A percentile compares a stretch with the other conserved stretches of the same genome.
These are phyloP conservation scores for Callopanchax toddi DNA, from an alignment of 2,113 vertebrate genomes.

Conservation along the genomic window DNA sequence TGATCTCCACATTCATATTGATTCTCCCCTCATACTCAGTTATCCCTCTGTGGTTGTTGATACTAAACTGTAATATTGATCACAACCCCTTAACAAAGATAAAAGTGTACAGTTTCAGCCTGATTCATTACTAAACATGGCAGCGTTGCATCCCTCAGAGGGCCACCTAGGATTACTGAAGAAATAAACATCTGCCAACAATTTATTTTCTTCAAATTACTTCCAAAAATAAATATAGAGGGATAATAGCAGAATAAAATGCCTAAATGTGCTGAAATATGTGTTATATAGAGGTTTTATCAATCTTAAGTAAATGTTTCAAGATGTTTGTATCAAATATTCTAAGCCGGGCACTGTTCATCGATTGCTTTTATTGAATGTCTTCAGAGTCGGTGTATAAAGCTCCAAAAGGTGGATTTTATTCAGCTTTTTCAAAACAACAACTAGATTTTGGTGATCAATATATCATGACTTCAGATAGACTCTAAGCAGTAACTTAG, in stretches of 20 bases:
- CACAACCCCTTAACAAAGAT: slow-evolving; percentile 53
- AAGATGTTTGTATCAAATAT: slow-evolving; percentile 1
- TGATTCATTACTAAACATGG: slow-evolving; percentile 46
- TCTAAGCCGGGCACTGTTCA: not conserved
- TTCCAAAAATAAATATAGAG: slow-evolving; percentile 2
- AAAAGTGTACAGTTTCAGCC: slow-evolving; percentile 46
- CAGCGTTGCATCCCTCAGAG: slow-evolving; percentile 26
- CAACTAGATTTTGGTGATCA: slow-evolving; percentile 3
- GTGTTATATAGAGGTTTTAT: not conserved
- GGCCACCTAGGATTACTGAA: slow-evolving; percentile 18
- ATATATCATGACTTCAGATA: slow-evolving; percentile 6
- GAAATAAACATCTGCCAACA: slow-evolving; percentile 30
- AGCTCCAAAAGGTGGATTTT: not conserved
- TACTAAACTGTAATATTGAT: slow-evolving; percentile 57
- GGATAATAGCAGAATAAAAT: slow-evolving; percentile 3
- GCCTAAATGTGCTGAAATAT: slow-evolving; percentile 3
- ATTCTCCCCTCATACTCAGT: slow-evolving; percentile 45
- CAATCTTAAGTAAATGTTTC: not conserved
- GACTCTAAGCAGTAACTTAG: not conserved
- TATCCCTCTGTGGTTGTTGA: slow-evolving; percentile 54
- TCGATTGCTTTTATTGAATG: slow-evolving; percentile 1
- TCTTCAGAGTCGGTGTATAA: slow-evolving; percentile 4
- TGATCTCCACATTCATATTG: slow-evolving; percentile 62
- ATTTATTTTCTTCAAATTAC: not conserved
- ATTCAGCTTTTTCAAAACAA: not conserved